A percentile compares a stretch with the other conserved stretches of the same genome.
These are phyloP conservation scores for Arctopsyche grandis DNA, from an alignment of 1,140 invertebrate species.

Conservation along the genomic window DNA sequence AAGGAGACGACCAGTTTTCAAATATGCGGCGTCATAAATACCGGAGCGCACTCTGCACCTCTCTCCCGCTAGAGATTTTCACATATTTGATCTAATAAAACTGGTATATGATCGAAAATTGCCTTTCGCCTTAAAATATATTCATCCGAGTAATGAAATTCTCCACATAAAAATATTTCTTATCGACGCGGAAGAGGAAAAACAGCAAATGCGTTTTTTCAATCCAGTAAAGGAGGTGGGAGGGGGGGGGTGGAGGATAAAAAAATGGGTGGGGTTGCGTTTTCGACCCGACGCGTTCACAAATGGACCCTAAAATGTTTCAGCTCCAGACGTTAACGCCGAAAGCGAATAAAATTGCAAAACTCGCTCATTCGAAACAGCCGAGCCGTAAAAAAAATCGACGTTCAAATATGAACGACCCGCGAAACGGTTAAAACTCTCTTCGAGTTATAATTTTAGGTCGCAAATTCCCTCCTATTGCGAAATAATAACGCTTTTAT, in stretches of 20 bases:
- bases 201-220: background rate
- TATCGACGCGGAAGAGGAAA: background rate
- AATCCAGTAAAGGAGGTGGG: background rate
- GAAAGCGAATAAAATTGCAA: background rate
- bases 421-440: too few relatives aligned
- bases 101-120: slow-evolving; percentile 25
- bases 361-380: too few relatives aligned
- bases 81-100: slow-evolving; percentile 30
- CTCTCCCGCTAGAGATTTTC: background rate
- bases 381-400: too few relatives aligned
- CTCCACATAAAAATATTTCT: slow-evolving; percentile 13
- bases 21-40: slow-evolving; percentile 24
- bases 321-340: background rate
- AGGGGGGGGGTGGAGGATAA: too few relatives aligned
- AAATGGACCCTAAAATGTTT: background rate
- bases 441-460: too few relatives aligned
- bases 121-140: slow-evolving; percentile 18
- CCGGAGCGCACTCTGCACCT: background rate
- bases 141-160: slow-evolving; percentile 25
- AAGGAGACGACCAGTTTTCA: background rate
- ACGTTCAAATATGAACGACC: too few relatives aligned
- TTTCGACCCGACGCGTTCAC: background rate
- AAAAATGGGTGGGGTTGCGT: too few relatives aligned
- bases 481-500: slow-evolving; percentile 8
- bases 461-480: background rate